Percentiles rank a stretch among this genome's conserved stretches.
Conservation (phyloP, 2,113 vertebrate genomes). For the Hiodon tergisus region DNA sequence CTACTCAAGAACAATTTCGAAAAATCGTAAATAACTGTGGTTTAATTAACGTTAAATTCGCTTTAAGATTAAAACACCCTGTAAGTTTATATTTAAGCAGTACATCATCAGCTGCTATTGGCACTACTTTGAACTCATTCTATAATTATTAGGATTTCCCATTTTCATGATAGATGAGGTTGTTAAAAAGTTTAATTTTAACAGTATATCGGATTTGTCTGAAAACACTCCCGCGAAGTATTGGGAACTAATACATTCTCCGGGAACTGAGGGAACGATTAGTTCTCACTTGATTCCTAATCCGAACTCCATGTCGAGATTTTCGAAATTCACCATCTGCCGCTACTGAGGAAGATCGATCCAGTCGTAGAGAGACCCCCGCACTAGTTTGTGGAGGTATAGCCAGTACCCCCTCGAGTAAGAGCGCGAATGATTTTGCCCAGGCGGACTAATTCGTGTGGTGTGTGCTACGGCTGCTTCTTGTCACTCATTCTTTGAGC, state of each 20-base stretch:
- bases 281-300: conserved; percentile 3
- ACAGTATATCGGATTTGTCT: too few relatives aligned
- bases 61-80: too few relatives aligned
- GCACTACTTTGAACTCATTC: too few relatives aligned
- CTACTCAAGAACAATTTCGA: neutral
- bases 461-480: conserved; percentile 75
- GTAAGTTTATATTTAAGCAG: too few relatives aligned
- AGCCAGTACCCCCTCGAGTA: conserved; percentile 34
- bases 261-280: neutral
- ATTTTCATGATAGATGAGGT: too few relatives aligned
- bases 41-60: too few relatives aligned
- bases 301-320: conserved; percentile 32
- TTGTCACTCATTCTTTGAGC: conserved; percentile 81
- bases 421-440: conserved; percentile 37
- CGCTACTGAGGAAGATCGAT: conserved; percentile 39
- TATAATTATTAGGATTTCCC: too few relatives aligned
- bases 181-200: too few relatives aligned
- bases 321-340: conserved; percentile 56
- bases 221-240: too few relatives aligned
- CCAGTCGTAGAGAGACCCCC: conserved; percentile 23
- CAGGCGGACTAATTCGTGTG: conserved; percentile 78
- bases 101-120: too few relatives aligned
- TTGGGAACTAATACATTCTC: too few relatives aligned
- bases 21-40: neutral
- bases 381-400: conserved; percentile 60